Base-by-base conservation (phyloP, 2,888 invertebrate species). In the Eudemis profundana region DNA sequence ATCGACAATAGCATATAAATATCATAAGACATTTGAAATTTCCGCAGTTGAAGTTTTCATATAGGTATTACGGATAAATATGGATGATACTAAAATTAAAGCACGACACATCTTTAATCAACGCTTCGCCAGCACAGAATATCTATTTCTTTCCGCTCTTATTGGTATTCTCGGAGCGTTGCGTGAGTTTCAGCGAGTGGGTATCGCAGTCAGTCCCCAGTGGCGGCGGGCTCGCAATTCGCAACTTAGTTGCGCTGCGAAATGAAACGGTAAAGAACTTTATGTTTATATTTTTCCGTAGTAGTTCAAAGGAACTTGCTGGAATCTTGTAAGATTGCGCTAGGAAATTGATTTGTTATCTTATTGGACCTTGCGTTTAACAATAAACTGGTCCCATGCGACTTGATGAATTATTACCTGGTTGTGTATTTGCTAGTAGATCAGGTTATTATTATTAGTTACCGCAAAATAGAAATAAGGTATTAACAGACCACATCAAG, bases 101-200 rank as follows among this genome's bases (percentile, higher is more conserved):
- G 15, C 23, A 14, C 0, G 8, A 12, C 36, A 36, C n/a, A 21
- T 38, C 51, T 50, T 33, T 44, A 56, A 56, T 56, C 15, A 29
- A 12, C 38, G 38, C 23, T 4, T 17, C 17, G 77, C 78, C 75
- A 77, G 74, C 78, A 76, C 72, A 75, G 70, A 67, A 68, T 72
- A 79, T 49, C 77, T 83, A 85, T 85, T 85, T 82, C 81, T 84
- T 82, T 83, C 78, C 81, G 74, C 74, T 79, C 82, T 77, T 83
- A 87, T 88, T 87, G 85, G 82, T 86, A 87, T 87, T 87, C 86
- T 71, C 69, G 72, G 74, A 78, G 79, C 85, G 82, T 81, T 79
- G 76, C 69, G 71, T 71, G 74, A 82, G 83, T 86, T 85, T 85
- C 85, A 85, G 78, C 79, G 81, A 76, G 79, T 82, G 81, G 81